These are phyloP conservation scores for Chalcis sispes DNA, from an alignment of 2,888 invertebrate genomes.

Conservation along the genomic window DNA sequence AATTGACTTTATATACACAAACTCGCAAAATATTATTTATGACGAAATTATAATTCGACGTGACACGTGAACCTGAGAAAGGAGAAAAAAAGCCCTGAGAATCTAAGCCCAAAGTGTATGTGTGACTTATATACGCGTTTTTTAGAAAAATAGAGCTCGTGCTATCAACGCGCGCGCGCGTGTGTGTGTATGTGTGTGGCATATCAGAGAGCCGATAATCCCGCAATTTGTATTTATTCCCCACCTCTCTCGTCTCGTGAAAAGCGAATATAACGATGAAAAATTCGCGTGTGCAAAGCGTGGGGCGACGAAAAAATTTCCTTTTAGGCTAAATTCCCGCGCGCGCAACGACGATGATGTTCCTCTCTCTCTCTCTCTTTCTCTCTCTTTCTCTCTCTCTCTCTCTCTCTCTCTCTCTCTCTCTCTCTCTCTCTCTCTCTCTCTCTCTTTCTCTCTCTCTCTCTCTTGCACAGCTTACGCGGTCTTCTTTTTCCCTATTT, in stretches of 20 bases:
- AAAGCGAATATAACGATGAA: constrained; percentile 72
- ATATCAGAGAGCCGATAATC: constrained; percentile 72
- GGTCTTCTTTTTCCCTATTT: no score
- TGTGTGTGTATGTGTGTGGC: constrained; percentile 60
- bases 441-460: no score
- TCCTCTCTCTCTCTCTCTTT: no score
- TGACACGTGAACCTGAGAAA: no score
- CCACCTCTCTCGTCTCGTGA: constrained; percentile 62
- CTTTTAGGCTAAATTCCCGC: constrained; percentile 49
- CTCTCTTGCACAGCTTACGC: constrained; percentile 52
- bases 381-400: no score
- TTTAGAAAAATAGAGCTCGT: constrained; percentile 69
- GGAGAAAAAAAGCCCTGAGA: neutral
- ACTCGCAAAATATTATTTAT: neutral
- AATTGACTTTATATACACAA: no score
- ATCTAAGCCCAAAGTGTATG: constrained; percentile 58
- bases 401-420: no score
- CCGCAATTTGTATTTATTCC: constrained; percentile 76
- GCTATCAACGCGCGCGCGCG: no score
- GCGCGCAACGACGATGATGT: constrained; percentile 36
- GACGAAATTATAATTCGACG: constrained; percentile 6
- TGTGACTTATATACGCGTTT: constrained; percentile 65
- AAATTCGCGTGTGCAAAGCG: constrained; percentile 68
- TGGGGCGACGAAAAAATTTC: constrained; percentile 51
- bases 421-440: no score